Percentiles rank a stretch among this genome's conserved stretches.
Evolutionary conservation across 2,888 invertebrate species (phyloP).

Genomic region (Sepiola atlantica): DNA sequence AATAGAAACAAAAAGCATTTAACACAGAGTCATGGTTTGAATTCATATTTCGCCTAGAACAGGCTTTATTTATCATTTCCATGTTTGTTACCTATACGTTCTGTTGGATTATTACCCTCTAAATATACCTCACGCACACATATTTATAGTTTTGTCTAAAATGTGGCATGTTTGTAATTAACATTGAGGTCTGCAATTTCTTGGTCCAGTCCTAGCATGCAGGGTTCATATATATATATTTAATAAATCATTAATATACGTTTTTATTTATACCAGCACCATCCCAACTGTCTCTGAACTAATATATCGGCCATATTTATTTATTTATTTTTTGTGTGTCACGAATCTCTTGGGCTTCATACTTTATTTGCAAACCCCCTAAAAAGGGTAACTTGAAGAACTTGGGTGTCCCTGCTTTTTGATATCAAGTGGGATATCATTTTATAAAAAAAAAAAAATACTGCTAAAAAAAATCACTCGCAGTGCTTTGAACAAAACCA

Average conservation of each 20-base stretch:
- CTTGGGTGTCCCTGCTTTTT: neutral
- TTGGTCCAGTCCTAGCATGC: neutral
- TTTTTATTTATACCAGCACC: neutral
- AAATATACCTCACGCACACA: too few relatives aligned
- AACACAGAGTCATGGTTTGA: too few relatives aligned
- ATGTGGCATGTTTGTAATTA: constrained; percentile 32
- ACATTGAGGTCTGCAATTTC: constrained; percentile 10
- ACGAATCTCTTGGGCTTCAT: neutral
- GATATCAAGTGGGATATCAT: neutral
- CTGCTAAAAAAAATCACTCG: too few relatives aligned
- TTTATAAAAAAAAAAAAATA: neutral
- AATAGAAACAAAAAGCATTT: too few relatives aligned
- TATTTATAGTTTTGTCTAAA: neutral
- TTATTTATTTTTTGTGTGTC: too few relatives aligned
- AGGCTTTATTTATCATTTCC: too few relatives aligned
- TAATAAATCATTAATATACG: neutral
- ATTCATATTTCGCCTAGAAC: too few relatives aligned
- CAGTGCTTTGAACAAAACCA: too few relatives aligned
- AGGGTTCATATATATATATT: neutral
- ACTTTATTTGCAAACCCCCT: neutral
- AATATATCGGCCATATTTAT: neutral
- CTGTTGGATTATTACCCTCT: too few relatives aligned
- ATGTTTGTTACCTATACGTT: too few relatives aligned
- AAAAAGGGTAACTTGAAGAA: neutral
- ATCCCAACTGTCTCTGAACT: neutral